Conservation (phyloP, 2,888 invertebrate genomes). For the Hybos culiciformis region DNA sequence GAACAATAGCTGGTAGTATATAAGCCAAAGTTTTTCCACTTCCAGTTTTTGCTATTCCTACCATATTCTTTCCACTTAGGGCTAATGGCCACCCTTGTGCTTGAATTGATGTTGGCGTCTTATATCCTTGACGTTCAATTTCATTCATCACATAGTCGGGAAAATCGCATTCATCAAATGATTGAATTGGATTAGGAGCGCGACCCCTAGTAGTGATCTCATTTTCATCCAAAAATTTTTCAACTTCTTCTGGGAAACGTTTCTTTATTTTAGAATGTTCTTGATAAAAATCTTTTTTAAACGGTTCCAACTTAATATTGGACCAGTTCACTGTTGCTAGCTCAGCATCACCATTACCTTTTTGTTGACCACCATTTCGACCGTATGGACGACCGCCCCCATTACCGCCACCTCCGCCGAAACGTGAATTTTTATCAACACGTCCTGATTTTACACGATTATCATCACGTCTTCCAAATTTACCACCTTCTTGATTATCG, state of each 20-base stretch:
- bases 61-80: slow-evolving; percentile 68
- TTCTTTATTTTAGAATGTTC: slow-evolving; percentile 52
- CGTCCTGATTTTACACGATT: slow-evolving; percentile 15
- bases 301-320: slow-evolving; percentile 45
- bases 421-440: slow-evolving; percentile 13
- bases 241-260: slow-evolving; percentile 55
- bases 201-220: slow-evolving; percentile 65
- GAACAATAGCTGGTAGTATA: slow-evolving; percentile 73
- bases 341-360: slow-evolving; percentile 68
- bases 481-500: not conserved
- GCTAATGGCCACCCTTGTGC: slow-evolving; percentile 82
- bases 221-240: slow-evolving; percentile 50
- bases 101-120: slow-evolving; percentile 71
- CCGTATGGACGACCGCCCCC: slow-evolving; percentile 56
- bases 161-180: slow-evolving; percentile 65
- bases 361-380: slow-evolving; percentile 76
- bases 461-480: slow-evolving; percentile 3
- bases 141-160: slow-evolving; percentile 58
- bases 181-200: slow-evolving; percentile 62
- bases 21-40: slow-evolving; percentile 70
- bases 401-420: slow-evolving; percentile 24
- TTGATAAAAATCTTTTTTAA: slow-evolving; percentile 73
- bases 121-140: slow-evolving; percentile 51
- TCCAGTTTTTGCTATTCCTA: slow-evolving; percentile 76
- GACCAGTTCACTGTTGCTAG: slow-evolving; percentile 54